Conservation (phyloP, 92 coral and sea anemone genomes). For the Porites evermanni region DNA sequence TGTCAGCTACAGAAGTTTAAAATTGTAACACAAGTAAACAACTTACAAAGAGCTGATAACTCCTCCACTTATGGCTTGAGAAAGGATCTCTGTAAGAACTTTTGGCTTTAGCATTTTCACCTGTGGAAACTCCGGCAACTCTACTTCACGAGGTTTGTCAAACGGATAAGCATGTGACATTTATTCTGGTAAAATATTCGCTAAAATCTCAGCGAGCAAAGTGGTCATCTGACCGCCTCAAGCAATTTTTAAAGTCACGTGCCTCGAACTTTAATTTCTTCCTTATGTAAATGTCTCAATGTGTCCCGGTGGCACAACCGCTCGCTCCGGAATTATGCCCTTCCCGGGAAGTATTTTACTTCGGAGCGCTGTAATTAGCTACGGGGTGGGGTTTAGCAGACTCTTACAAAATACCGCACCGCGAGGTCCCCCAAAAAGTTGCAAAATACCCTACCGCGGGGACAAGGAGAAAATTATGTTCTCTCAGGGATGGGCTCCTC, state of each 20-base stretch:
- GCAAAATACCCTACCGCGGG: no score
- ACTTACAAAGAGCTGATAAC: constrained; percentile 92
- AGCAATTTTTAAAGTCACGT: constrained; percentile 21
- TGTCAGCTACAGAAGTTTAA: not conserved
- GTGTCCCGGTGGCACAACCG: not conserved
- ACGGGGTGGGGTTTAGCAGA: no score
- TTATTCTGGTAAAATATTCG: constrained; percentile 15
- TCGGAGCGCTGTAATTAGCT: no score
- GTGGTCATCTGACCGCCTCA: not conserved
- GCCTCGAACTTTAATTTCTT: not conserved
- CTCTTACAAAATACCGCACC: no score
- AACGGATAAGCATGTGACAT: constrained; percentile 60
- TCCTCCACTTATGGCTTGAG: constrained; percentile 95
- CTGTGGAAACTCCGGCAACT: constrained; percentile 82
- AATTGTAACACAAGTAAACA: not conserved
- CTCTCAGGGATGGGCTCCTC: no score
- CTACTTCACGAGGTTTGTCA: constrained; percentile 62
- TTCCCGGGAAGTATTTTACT: no score
- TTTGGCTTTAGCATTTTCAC: constrained; percentile 91
- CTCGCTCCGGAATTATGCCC: no score
- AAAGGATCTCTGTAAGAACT: constrained; percentile 90
- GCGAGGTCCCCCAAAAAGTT: no score
- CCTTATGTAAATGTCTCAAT: not conserved
- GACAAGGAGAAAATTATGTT: no score
- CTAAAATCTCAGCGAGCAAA: not conserved